A percentile compares a stretch with the other conserved stretches of the same genome.
Evolutionary conservation across 1,140 invertebrate species (phyloP).

Genomic region (Agraylea sexmaculata): DNA sequence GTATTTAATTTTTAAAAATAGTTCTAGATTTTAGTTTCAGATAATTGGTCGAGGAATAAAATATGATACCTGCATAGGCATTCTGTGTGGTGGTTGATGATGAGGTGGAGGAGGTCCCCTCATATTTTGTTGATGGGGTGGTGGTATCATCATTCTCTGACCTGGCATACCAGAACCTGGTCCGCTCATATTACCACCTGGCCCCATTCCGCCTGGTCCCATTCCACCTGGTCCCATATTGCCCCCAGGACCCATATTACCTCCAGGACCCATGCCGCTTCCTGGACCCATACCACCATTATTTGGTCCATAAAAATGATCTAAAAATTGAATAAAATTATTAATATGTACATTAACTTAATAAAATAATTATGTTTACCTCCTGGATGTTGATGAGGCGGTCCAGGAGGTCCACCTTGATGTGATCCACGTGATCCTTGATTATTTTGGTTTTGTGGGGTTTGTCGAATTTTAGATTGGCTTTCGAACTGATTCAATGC

Average conservation of each 20-base stretch:
- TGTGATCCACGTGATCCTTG: constrained; percentile 50
- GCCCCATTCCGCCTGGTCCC: constrained; percentile 27
- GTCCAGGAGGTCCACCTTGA: constrained; percentile 47
- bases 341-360: not conserved
- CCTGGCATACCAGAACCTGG: constrained; percentile 28
- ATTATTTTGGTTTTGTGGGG: constrained; percentile 55
- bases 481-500: constrained; percentile 70
- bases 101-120: constrained; percentile 33
- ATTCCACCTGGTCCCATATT: constrained; percentile 14
- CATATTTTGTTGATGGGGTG: constrained; percentile 22
- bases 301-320: constrained; percentile 18
- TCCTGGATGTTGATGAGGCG: constrained; percentile 29
- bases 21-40: too few species aligned
- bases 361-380: constrained; percentile 25
- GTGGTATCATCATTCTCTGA: constrained; percentile 27
- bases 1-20: too few species aligned
- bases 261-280: constrained; percentile 17
- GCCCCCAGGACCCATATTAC: constrained; percentile 14
- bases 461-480: constrained; percentile 77
- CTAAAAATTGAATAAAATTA: constrained; percentile 6
- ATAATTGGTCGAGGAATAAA: not conserved
- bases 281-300: constrained; percentile 18
- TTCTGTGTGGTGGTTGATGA: constrained; percentile 31
- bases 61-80: constrained; percentile 15
- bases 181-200: constrained; percentile 35